These are phyloP conservation scores for Pachyramphus minor DNA, from an alignment of 2,113 vertebrate genomes.

Conservation along the genomic window DNA sequence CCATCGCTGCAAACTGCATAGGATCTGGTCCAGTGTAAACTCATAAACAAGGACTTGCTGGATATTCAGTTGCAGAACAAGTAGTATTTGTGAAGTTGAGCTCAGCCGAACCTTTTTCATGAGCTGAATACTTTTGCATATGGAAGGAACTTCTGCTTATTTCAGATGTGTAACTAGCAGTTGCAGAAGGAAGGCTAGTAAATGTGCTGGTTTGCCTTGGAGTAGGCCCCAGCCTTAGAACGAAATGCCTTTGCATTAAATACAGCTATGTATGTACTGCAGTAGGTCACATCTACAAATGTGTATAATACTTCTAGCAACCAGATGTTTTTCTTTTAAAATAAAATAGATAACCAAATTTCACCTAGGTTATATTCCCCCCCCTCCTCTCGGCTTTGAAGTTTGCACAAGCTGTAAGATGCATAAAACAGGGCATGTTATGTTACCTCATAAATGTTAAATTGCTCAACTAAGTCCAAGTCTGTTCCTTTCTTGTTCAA, in stretches of 20 bases:
- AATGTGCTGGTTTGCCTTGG: neutral
- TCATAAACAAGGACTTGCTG: neutral
- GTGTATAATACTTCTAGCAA: neutral
- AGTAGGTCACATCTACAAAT: neutral
- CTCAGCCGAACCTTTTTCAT: neutral
- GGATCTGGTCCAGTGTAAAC: conserved; percentile 26
- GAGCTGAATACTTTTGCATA: neutral
- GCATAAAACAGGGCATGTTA: conserved; percentile 32
- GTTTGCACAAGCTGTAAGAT: neutral
- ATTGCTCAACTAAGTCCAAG: conserved; percentile 92
- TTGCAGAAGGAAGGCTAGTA: neutral
- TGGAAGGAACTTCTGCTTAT: neutral
- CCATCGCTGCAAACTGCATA: neutral
- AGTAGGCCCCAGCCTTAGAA: neutral
- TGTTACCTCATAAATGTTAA: conserved; percentile 96
- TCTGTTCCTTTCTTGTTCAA: conserved; percentile 92
- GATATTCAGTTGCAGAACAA: neutral
- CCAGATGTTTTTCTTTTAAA: conserved; percentile 19
- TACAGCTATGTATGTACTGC: neutral
- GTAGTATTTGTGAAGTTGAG: neutral
- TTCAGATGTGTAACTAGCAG: neutral
- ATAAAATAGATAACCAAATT: conserved; percentile 25
- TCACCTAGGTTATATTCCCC: neutral
- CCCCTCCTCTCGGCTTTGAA: neutral
- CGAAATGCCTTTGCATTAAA: neutral